phyloP scores from a whole-genome alignment of 2,888 invertebrate genomes.

The Drosophila merina region DNA sequence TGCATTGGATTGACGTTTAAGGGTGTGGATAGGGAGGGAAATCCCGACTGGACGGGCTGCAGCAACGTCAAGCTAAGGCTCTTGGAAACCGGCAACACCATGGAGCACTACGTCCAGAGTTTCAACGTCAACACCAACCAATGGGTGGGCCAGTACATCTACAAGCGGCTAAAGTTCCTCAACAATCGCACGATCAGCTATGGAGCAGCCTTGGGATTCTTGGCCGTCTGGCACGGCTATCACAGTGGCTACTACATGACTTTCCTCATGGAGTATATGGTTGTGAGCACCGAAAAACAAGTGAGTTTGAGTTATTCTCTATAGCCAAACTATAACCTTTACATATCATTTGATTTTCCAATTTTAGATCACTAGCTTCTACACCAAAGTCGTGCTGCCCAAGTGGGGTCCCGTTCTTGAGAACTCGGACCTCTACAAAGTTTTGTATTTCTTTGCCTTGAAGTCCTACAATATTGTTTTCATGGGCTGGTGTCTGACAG shows the following conservation, averaged over 20 bases:
- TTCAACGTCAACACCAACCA: slow-evolving; percentile 98
- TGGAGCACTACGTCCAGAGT: slow-evolving; percentile 94
- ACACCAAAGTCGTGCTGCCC: slow-evolving; percentile 65
- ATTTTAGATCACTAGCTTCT: slow-evolving; percentile 70
- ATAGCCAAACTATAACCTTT: too few species aligned
- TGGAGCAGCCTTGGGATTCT: slow-evolving; percentile 91
- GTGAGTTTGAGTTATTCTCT: slow-evolving; percentile 84
- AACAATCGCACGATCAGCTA: slow-evolving; percentile 93
- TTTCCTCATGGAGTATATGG: slow-evolving; percentile 95
- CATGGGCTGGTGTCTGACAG: slow-evolving; percentile 92
- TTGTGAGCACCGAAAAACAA: slow-evolving; percentile 93
- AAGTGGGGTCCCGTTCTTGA: slow-evolving; percentile 69
- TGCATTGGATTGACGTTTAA: slow-evolving; percentile 89
- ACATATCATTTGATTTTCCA: not conserved
- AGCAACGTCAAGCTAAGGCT: slow-evolving; percentile 93
- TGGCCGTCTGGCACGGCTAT: slow-evolving; percentile 98
- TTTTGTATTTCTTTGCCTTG: slow-evolving; percentile 86
- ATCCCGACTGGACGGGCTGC: slow-evolving; percentile 95
- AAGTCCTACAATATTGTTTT: slow-evolving; percentile 91
- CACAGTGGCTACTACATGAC: slow-evolving; percentile 97
- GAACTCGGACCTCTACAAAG: slow-evolving; percentile 69
- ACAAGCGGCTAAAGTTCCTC: slow-evolving; percentile 95
- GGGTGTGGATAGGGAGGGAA: slow-evolving; percentile 87
- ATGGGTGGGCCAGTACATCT: slow-evolving; percentile 97
- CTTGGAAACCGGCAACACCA: slow-evolving; percentile 93